phyloP scores from a whole-genome alignment of 2,888 invertebrate genomes.

The Drosophila suboccidentalis region DNA sequence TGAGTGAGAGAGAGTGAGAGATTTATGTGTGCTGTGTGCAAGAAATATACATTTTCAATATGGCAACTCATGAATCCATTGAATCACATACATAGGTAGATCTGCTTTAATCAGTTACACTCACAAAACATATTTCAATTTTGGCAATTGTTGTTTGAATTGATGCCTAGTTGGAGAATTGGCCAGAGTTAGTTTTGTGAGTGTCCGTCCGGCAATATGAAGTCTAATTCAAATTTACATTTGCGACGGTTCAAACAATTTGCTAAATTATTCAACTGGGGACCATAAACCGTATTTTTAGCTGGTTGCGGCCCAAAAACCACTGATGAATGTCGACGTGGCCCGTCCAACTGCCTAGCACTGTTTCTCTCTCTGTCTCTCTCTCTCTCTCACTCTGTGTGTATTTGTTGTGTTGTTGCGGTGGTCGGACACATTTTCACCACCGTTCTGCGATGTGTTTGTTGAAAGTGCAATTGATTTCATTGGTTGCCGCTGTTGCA shows the following conservation, averaged over 20 bases:
- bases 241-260: constrained; percentile 45
- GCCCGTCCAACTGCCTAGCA: background rate
- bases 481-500: constrained; percentile 11
- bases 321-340: constrained; percentile 52
- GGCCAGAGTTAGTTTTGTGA: background rate
- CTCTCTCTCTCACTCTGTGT: background rate
- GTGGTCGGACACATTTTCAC: constrained; percentile 25
- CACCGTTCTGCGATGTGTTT: constrained; percentile 41
- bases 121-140: constrained; percentile 7
- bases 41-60: constrained; percentile 25
- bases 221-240: constrained; percentile 53
- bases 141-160: constrained; percentile 14
- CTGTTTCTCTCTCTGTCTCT: background rate
- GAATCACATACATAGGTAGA: constrained; percentile 14
- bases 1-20: background rate
- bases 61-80: constrained; percentile 10
- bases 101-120: constrained; percentile 21
- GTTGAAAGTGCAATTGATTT: constrained; percentile 61
- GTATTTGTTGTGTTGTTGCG: constrained; percentile 46
- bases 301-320: constrained; percentile 34
- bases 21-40: constrained; percentile 16
- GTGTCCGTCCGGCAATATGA: constrained; percentile 2
- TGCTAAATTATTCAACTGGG: constrained; percentile 54
- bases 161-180: constrained; percentile 3
- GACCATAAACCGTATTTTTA: constrained; percentile 49